Base-by-base conservation (phyloP, 2,797 vertebrate genomes). In the Chelmon rostratus region DNA sequence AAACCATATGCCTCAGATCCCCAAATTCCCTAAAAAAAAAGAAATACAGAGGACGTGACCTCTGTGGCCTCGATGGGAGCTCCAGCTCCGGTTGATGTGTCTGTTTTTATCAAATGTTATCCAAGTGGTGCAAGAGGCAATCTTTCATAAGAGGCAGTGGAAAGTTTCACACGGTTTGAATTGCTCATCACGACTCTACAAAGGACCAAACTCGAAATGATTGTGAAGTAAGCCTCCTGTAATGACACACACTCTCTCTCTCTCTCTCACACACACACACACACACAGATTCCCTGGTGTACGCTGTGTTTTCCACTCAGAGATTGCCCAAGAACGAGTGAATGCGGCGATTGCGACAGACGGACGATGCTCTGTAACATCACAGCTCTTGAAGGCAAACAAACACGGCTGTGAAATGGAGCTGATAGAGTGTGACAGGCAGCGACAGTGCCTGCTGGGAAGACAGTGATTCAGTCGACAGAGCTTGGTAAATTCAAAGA, bases 301-400 rank as follows among this genome's bases (percentile, higher is more conserved):
- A n/a, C 37, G 49, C 64, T 67, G 52, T 83, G 74, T 88, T 88
- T 82, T 79, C 67, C 50, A 57, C 75, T 80, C 70, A 79, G 76
- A 83, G 33, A 67, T 82, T 91, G 75, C 86, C 84, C 74, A 88
- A 85, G 81, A 80, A 78, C 62, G 82, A 81, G 53, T 84, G 73
- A 86, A 85, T 70, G 82, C 19, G 74, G 52, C 63, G 79, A 87
- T 87, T 90, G 92, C 82, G 42, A 89, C 91, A 93, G 88, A 89
- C 79, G 52, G 75, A 83, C 67, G 44, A 77, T 70, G 77, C 83
- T 84, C 76, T 79, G 74, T 72, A 88, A 88, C 85, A 82, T 86
- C 68, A n/a, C 83, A 68, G 64, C 75, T 88, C 84, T 79, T 67
- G 67, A 82, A 85, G 81, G 78, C 82, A 92, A 91, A 92, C 88